Evolutionary conservation across 2,888 invertebrate genomes (phyloP), one percentile per base, ranked within the genome.

Genomic region (Habroteleia sp.): DNA sequence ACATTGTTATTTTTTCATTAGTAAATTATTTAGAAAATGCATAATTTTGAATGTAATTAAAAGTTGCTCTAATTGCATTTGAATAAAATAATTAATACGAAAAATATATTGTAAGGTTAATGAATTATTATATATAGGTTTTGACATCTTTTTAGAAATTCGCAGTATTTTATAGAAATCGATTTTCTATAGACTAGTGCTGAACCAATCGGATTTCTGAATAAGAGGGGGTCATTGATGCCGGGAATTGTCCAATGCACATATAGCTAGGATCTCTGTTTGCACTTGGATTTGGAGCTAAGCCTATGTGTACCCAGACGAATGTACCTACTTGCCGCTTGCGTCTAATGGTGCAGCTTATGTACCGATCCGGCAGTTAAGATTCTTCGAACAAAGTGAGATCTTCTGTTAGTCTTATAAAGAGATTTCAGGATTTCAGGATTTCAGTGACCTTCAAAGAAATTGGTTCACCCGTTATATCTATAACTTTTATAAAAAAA

Each of bases 231-330:
- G 52, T 50, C 42, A 62, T 62, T 44, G 56, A 56, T 63, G 74
- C 44, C 52, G 52, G 74, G 65, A 74, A 63, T 74, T 58, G 74
- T 65, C 42, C 68, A 56, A 25, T 56, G 66, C 33, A 62, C 68
- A 68, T 74, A 79, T 72, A 81, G 77, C 78, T 66, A 62, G 78
- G 78, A 82, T 82, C 83, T 81, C 80, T 84, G 82, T 85, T 85
- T 85, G 83, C 85, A 79, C 79, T 84, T 77, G 83, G 85, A 84
- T 84, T 84, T 84, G 83, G 84, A 85, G 80, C 83, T 84, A 84
- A 85, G 85, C 84, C 83, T 81, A 82, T 80, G 85, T 85, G 85
- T 85, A 82, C 85, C 81, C 84, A 85, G 85, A 85, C 85, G 84
- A 85, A 85, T 85, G 85, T 85, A 85, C 84, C 84, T 84, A 85